phyloP scores from a whole-genome alignment of 2,797 vertebrate species.

The Threskiornis aethiopicus region DNA sequence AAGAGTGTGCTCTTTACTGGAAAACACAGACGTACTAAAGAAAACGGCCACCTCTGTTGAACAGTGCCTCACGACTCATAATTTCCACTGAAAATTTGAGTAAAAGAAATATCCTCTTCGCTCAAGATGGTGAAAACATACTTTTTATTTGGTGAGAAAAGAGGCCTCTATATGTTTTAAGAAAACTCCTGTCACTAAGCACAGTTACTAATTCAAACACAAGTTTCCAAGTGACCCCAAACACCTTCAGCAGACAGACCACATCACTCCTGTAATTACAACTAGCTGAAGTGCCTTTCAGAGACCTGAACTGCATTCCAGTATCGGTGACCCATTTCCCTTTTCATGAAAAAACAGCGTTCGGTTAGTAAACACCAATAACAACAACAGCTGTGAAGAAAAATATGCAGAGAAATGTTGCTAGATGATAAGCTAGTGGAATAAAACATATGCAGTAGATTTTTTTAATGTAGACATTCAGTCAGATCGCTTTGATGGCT shows the following conservation, averaged over 20 bases:
- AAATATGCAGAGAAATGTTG: background rate
- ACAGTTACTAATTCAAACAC: background rate
- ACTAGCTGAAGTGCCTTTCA: background rate
- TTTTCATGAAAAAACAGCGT: background rate
- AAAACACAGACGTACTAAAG: background rate
- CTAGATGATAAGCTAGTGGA: background rate
- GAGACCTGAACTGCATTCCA: background rate
- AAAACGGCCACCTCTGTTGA: background rate
- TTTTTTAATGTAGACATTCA: background rate
- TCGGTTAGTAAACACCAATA: background rate
- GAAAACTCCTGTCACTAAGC: background rate
- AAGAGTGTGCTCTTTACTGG: background rate
- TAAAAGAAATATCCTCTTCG: background rate
- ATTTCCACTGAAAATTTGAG: conserved; percentile 3
- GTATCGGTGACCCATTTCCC: background rate
- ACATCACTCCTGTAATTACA: background rate
- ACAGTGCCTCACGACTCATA: background rate
- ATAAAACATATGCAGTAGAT: background rate
- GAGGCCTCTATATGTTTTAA: background rate
- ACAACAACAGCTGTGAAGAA: background rate
- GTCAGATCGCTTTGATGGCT: background rate
- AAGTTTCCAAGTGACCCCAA: background rate
- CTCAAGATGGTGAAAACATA: background rate
- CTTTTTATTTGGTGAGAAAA: background rate
- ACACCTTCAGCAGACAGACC: background rate